Conservation (phyloP, 2,888 invertebrate genomes). For the Strigamia maritima region DNA sequence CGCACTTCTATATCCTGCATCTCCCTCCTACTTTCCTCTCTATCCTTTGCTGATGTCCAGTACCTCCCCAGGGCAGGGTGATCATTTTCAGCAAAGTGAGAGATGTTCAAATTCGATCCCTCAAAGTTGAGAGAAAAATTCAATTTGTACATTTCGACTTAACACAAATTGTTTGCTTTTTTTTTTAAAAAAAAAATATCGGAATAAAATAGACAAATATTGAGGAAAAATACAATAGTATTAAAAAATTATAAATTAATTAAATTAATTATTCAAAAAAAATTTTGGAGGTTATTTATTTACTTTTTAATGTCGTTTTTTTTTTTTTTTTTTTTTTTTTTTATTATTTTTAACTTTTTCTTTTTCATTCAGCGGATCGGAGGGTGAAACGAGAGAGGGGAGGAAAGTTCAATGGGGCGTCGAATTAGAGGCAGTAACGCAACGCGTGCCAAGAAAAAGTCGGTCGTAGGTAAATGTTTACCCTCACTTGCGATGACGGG, state of each 20-base stretch:
- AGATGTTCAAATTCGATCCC: conserved; percentile 32
- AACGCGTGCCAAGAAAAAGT: conserved; percentile 29
- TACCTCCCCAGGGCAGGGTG: conserved; percentile 29
- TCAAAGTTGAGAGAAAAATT: conserved; percentile 24
- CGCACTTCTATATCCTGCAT: not conserved
- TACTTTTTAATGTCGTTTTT: not conserved
- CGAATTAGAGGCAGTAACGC: conserved; percentile 27
- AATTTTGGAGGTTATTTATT: too few species aligned
- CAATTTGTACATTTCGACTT: conserved; percentile 1
- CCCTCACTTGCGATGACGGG: conserved; percentile 30
- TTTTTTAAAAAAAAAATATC: not conserved
- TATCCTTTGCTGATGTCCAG: conserved; percentile 18
- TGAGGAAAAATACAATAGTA: too few species aligned
- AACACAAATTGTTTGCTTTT: not conserved
- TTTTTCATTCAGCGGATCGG: not conserved
- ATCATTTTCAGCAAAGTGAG: conserved; percentile 34
- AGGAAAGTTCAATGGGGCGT: conserved; percentile 33
- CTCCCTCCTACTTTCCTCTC: not conserved
- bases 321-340: not conserved
- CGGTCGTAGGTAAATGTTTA: conserved; percentile 22
- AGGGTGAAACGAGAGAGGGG: conserved; percentile 20
- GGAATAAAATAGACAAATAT: too few species aligned
- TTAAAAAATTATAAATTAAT: too few species aligned
- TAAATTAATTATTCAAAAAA: too few species aligned
- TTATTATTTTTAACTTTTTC: not conserved